A percentile compares a stretch with the other conserved stretches of the same genome.
These are phyloP conservation scores for Amphiduros pacificus DNA, from an alignment of 2,888 invertebrate species.

Conservation along the genomic window DNA sequence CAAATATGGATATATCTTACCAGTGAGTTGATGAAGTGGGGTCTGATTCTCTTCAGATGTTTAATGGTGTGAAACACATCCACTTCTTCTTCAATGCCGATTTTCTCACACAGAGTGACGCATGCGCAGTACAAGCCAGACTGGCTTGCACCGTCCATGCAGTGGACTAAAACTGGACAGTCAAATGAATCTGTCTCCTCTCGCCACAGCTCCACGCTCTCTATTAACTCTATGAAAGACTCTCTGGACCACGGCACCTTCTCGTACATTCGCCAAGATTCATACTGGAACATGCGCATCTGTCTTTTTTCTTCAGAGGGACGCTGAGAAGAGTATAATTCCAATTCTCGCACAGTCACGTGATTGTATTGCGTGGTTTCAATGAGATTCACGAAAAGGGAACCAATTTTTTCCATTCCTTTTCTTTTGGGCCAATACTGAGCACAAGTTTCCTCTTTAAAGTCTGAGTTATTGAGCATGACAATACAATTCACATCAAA, in stretches of 20 bases:
- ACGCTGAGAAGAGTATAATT: conserved; percentile 35
- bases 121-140: conserved; percentile 51
- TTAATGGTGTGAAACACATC: conserved; percentile 56
- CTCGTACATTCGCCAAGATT: conserved; percentile 47
- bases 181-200: conserved; percentile 13
- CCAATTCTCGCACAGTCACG: conserved; percentile 43
- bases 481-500: conserved; percentile 48
- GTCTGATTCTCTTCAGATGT: conserved; percentile 48
- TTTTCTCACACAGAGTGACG: conserved; percentile 45
- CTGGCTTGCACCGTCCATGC: conserved; percentile 55
- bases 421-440: conserved; percentile 46
- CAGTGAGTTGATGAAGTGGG: conserved; percentile 45
- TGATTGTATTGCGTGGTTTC: conserved; percentile 39
- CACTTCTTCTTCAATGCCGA: conserved; percentile 46
- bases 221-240: conserved; percentile 48
- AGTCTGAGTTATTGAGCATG: conserved; percentile 45
- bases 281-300: conserved; percentile 55
- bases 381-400: conserved; percentile 38
- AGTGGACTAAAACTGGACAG: conserved; percentile 46
- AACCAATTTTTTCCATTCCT: conserved; percentile 24
- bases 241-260: conserved; percentile 50
- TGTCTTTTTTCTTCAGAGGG: conserved; percentile 34
- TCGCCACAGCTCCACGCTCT: conserved; percentile 48
- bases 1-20: too few species aligned
- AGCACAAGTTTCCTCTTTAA: conserved; percentile 48